A percentile compares a stretch with the other conserved stretches of the same genome.
Conservation (phyloP, 2,888 invertebrate genomes). For the Leptopterna dolabrata region DNA sequence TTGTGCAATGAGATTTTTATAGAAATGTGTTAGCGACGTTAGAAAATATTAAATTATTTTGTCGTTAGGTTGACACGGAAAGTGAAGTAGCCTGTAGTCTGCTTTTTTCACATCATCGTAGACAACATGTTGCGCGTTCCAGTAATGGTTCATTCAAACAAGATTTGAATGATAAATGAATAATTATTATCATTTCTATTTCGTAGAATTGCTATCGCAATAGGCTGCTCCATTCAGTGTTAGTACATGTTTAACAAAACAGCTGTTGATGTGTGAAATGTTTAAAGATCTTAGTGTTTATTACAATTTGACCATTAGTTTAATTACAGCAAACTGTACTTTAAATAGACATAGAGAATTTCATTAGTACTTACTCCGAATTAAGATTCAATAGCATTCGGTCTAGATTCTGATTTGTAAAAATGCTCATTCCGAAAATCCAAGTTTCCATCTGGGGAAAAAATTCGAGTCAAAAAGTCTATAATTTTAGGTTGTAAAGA, state of each 20-base stretch:
- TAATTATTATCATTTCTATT: not conserved
- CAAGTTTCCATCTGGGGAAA: constrained; percentile 4
- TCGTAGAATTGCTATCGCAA: not conserved
- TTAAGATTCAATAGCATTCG: not conserved
- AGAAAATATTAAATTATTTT: not conserved
- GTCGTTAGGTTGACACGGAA: not conserved
- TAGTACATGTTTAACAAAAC: constrained; percentile 16
- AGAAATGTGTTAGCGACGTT: not conserved
- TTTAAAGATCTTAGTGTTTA: constrained; percentile 12
- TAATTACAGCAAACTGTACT: constrained; percentile 29
- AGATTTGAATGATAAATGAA: not conserved
- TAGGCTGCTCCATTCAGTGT: constrained; percentile 23
- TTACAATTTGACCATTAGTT: constrained; percentile 24
- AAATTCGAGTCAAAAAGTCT: constrained; percentile 32
- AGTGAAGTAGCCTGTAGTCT: not conserved
- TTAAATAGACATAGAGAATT: constrained; percentile 26
- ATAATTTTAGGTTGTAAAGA: constrained; percentile 19
- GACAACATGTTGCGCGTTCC: not conserved
- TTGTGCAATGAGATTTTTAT: not conserved
- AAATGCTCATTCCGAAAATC: constrained; percentile 46
- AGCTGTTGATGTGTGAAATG: constrained; percentile 4
- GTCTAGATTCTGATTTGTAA: constrained; percentile 4
- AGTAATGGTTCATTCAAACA: not conserved
- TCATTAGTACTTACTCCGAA: not conserved
- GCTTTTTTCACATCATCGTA: not conserved